phyloP scores from a whole-genome alignment of 2,113 vertebrate genomes.

The Accipiter virgatus region DNA sequence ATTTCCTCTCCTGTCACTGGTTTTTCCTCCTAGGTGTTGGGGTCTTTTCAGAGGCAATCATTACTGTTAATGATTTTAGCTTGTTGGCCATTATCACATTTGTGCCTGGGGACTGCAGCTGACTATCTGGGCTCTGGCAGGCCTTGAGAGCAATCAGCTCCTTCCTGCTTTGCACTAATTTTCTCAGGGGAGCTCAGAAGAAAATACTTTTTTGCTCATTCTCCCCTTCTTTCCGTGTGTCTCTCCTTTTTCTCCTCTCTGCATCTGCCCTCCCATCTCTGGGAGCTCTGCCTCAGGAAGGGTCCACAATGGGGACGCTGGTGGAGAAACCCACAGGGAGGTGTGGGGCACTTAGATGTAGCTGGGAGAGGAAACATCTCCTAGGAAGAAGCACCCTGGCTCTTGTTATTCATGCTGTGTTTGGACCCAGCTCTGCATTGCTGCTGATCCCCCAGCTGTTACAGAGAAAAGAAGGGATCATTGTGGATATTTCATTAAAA shows the following conservation, averaged over 20 bases:
- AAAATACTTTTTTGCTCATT: too few species aligned
- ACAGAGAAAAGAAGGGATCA: neutral
- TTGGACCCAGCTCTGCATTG: neutral
- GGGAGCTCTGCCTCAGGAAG: neutral
- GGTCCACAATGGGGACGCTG: neutral
- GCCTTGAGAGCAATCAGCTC: too few species aligned
- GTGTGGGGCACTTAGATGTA: neutral
- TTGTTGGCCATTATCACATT: too few species aligned
- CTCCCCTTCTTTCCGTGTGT: too few species aligned
- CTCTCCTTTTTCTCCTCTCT: neutral
- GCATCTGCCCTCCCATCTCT: neutral
- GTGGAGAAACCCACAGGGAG: neutral
- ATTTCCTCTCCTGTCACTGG: too few species aligned
- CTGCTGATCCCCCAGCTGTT: neutral
- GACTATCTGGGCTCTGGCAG: too few species aligned
- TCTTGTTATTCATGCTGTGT: neutral
- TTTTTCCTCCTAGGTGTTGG: too few species aligned
- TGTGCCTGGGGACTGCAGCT: too few species aligned
- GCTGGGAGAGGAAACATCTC: neutral
- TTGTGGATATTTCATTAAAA: constrained; percentile 38
- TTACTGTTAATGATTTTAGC: too few species aligned
- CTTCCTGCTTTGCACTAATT: too few species aligned
- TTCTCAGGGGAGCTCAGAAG: too few species aligned
- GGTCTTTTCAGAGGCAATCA: too few species aligned
- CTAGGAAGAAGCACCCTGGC: neutral